These are phyloP conservation scores for Protosalanx chinensis DNA, from an alignment of 2,797 vertebrate genomes.

Conservation along the genomic window DNA sequence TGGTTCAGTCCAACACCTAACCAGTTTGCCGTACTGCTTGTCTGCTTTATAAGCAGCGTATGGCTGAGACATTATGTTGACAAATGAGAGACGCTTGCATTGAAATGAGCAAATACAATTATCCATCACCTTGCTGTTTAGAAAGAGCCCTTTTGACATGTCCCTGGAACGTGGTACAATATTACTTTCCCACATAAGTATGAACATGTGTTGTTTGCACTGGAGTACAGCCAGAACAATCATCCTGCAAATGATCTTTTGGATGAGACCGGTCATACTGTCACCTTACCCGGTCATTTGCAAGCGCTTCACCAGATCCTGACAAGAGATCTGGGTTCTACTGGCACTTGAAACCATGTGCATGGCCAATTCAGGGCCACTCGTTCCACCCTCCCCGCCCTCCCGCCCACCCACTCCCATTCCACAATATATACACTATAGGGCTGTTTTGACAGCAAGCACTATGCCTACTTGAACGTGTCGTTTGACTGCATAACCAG, in stretches of 20 bases:
- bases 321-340: background rate
- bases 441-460: constrained; percentile 1
- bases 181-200: background rate
- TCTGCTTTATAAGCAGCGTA: background rate
- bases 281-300: too few relatives aligned
- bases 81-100: background rate
- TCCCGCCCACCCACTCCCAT: constrained; percentile 17
- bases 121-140: too few relatives aligned
- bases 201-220: background rate
- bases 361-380: background rate
- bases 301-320: background rate
- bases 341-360: background rate
- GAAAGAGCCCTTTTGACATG: too few relatives aligned
- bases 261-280: too few relatives aligned
- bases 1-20: background rate
- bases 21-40: background rate
- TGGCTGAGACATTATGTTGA: background rate
- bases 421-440: constrained; percentile 13
- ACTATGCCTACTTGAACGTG: background rate
- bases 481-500: constrained; percentile 6
- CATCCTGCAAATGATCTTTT: too few relatives aligned
- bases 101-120: background rate
- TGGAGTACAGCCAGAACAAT: background rate
- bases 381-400: background rate
- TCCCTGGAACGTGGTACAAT: too few relatives aligned